Percentiles rank a stretch among this genome's conserved stretches.
phyloP scores from a whole-genome alignment of 2,888 invertebrate species.

The Cosmia pyralina region DNA sequence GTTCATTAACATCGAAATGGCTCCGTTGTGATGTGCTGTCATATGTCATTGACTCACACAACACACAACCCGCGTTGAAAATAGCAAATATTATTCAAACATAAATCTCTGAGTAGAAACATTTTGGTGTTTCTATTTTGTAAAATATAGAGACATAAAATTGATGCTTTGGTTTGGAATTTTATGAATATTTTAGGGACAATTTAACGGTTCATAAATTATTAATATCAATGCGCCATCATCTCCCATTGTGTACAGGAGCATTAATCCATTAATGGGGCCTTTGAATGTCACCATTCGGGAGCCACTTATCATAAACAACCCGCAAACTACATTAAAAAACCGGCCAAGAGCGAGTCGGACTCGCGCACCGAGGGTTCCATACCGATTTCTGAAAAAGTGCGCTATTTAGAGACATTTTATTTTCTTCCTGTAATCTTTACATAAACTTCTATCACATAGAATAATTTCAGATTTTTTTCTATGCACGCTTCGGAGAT shows the following conservation, averaged over 20 bases:
- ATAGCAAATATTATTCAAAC: constrained; percentile 45
- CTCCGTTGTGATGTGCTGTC: constrained; percentile 21
- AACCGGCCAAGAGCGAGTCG: too few relatives aligned
- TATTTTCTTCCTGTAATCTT: too few relatives aligned
- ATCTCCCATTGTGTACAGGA: constrained; percentile 19
- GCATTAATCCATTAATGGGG: constrained; percentile 14
- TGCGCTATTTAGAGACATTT: too few relatives aligned
- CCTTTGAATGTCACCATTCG: constrained; percentile 30
- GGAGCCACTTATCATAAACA: constrained; percentile 18
- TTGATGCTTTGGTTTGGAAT: constrained; percentile 10
- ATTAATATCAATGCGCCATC: constrained; percentile 25
- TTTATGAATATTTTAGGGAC: constrained; percentile 29
- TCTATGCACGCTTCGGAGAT: too few relatives aligned
- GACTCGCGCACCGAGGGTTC: too few relatives aligned
- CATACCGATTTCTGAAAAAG: too few relatives aligned
- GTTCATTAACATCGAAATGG: constrained; percentile 50
- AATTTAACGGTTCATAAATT: constrained; percentile 33
- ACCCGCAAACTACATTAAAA: constrained; percentile 17
- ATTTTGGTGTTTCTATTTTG: constrained; percentile 29
- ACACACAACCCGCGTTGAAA: constrained; percentile 14
- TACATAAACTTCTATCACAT: too few relatives aligned
- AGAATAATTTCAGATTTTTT: too few relatives aligned
- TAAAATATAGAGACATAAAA: constrained; percentile 15
- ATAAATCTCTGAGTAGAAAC: constrained; percentile 28
- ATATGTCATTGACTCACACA: constrained; percentile 40